Percentiles rank a stretch among this genome's conserved stretches.
phyloP scores from a whole-genome alignment of 2,888 invertebrate genomes.

The Mesochorus sp. region DNA sequence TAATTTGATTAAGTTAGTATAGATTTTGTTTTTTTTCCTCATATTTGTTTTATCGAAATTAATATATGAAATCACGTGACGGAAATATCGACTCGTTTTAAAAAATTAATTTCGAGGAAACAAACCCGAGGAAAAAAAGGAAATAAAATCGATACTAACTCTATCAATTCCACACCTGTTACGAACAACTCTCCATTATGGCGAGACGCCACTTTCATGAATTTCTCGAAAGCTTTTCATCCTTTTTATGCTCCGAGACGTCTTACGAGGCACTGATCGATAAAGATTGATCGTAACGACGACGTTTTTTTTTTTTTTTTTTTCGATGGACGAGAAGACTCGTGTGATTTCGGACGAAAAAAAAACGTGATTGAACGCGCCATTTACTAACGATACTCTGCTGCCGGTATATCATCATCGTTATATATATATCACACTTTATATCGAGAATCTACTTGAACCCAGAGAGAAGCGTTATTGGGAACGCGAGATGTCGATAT shows the following conservation, averaged over 20 bases:
- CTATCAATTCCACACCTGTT: slow-evolving; percentile 10
- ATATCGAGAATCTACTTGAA: not conserved
- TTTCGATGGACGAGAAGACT: not conserved
- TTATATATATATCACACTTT: not conserved
- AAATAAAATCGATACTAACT: too few species aligned
- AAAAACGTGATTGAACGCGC: not conserved
- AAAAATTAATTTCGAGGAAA: too few species aligned
- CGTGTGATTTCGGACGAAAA: not conserved
- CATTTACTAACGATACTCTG: not conserved
- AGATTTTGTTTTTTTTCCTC: too few species aligned
- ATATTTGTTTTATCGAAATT: too few species aligned
- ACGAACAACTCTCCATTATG: not conserved
- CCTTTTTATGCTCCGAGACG: not conserved
- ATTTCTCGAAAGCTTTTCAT: slow-evolving; percentile 15
- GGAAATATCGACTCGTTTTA: too few species aligned
- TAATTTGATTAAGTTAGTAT: too few species aligned
- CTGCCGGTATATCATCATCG: not conserved
- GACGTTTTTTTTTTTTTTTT: too few species aligned
- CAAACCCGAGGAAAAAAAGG: too few species aligned
- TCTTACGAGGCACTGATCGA: slow-evolving; percentile 29
- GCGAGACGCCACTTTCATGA: not conserved
- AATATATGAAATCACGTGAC: too few species aligned
- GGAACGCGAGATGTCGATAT: not conserved
- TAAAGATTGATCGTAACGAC: slow-evolving; percentile 40
- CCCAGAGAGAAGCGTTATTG: not conserved